Conservation (phyloP, 2,888 invertebrate genomes). For the Eledone cirrhosa region DNA sequence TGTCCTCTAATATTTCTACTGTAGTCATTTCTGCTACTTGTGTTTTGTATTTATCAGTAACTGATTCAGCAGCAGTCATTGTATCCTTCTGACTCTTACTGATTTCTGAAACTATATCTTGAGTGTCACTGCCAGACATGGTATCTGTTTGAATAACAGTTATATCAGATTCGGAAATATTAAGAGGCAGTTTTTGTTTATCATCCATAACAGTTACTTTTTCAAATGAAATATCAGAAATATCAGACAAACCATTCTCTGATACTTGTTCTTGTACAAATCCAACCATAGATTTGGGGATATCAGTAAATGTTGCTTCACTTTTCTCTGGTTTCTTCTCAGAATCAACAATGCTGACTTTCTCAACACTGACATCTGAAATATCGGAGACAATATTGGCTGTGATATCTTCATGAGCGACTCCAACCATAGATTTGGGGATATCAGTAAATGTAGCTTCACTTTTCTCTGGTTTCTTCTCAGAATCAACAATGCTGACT, state of each 20-base stretch:
- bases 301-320: background rate
- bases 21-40: slow-evolving; percentile 33
- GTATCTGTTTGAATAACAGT: background rate
- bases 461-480: background rate
- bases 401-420: background rate
- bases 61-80: slow-evolving; percentile 28
- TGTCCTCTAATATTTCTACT: slow-evolving; percentile 22
- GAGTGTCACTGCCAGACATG: background rate
- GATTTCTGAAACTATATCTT: slow-evolving; percentile 17
- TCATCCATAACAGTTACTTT: slow-evolving; percentile 19
- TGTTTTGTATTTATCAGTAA: slow-evolving; percentile 34
- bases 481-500: background rate
- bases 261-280: background rate
- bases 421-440: slow-evolving; percentile 13
- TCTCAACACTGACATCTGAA: background rate
- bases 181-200: slow-evolving; percentile 14
- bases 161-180: slow-evolving; percentile 10
- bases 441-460: background rate
- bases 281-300: slow-evolving; percentile 18
- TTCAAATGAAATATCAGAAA: slow-evolving; percentile 31
- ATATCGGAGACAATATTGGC: slow-evolving; percentile 5
- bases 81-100: slow-evolving; percentile 16
- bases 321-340: slow-evolving; percentile 24
- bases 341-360: slow-evolving; percentile 7
- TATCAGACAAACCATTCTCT: slow-evolving; percentile 18